phyloP scores from a whole-genome alignment of 2,797 vertebrate species.

The Smutsia gigantea region DNA sequence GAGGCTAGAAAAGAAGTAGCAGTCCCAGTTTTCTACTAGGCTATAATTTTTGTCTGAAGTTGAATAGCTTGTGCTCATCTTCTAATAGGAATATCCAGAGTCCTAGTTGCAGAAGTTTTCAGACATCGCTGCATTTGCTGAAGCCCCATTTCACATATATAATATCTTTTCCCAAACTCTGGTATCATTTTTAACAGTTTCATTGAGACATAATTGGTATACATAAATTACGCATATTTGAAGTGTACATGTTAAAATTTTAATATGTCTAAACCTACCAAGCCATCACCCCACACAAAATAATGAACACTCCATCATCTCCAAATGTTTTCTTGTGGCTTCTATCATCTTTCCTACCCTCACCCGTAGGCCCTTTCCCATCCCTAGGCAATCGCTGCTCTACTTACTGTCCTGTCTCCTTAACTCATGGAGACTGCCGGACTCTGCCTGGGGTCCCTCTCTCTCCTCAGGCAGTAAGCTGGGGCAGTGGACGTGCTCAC shows the following conservation, averaged over 20 bases:
- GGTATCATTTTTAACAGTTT: not conserved
- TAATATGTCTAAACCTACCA: not conserved
- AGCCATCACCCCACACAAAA: not conserved
- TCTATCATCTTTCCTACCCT: not conserved
- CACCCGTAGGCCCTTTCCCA: rapidly evolving
- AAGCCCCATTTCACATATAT: not conserved
- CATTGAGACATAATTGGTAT: not conserved
- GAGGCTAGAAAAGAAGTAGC: not conserved
- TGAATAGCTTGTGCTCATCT: not conserved
- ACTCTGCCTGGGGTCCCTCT: not conserved
- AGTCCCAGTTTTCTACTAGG: not conserved
- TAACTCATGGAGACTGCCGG: not conserved
- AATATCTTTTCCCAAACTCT: not conserved
- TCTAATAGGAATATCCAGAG: not conserved
- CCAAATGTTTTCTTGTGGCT: not conserved
- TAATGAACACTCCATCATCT: not conserved
- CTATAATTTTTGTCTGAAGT: not conserved
- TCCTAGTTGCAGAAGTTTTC: not conserved
- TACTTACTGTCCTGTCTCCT: not conserved
- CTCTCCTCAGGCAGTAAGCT: not conserved
- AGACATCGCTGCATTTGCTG: not conserved
- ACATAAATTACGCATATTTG: not conserved
- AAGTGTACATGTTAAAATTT: not conserved
- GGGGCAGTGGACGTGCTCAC: not conserved
- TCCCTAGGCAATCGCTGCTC: not conserved